A percentile compares a stretch with the other conserved stretches of the same genome.
Evolutionary conservation across 2,797 vertebrate species (phyloP).

Genomic region (Hylomyscus alleni): DNA sequence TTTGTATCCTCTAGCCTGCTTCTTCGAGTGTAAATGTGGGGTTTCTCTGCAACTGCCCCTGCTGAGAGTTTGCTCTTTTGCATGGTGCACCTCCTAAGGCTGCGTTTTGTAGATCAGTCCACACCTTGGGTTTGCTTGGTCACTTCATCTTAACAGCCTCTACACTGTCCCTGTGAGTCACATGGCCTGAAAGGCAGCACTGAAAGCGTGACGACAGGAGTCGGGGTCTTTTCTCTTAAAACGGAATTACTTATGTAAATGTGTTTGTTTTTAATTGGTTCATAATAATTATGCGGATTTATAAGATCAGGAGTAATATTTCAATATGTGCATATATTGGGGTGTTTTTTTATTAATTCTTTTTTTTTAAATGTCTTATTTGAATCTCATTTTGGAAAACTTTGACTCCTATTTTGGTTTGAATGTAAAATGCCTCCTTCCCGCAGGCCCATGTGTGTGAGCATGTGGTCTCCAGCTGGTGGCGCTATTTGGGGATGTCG

Average conservation of each 20-base stretch:
- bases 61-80: neutral
- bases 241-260: neutral
- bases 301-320: neutral
- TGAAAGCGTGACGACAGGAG: neutral
- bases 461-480: neutral
- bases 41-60: neutral
- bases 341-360: neutral
- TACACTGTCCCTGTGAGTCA: neutral
- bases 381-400: conserved; percentile 42
- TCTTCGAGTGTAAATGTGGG: no score
- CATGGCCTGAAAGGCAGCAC: neutral
- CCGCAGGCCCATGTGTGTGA: neutral
- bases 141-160: neutral
- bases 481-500: neutral
- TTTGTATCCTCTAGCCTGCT: neutral
- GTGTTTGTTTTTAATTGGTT: conserved; percentile 5
- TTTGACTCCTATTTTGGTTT: neutral
- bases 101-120: no score
- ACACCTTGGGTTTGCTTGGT: neutral
- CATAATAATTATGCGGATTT: neutral
- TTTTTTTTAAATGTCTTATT: neutral
- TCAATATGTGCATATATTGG: neutral
- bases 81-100: neutral
- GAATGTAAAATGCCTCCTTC: neutral
- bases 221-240: neutral